A percentile compares a stretch with the other conserved stretches of the same genome.
Conservation (phyloP, 1,140 invertebrate species). For the Phymorhynchus buccinoides region DNA sequence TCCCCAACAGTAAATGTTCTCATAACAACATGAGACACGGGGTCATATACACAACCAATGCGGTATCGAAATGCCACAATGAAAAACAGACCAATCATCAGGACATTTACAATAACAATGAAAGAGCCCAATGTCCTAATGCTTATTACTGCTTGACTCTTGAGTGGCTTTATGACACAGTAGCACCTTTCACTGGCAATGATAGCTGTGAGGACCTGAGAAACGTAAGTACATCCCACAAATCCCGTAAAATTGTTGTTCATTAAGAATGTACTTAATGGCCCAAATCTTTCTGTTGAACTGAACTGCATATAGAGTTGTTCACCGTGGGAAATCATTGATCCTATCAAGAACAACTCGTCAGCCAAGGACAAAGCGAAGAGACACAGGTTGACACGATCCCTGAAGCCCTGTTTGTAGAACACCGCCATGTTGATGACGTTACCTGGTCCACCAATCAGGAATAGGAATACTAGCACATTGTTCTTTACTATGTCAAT, state of each 20-base stretch:
- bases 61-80: too few species aligned
- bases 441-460: slow-evolving; percentile 4
- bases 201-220: background rate
- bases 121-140: too few species aligned
- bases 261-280: background rate
- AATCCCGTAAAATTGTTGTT: too few species aligned
- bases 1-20: too few species aligned
- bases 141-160: too few species aligned
- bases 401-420: background rate
- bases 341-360: background rate
- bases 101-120: too few species aligned
- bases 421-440: slow-evolving; percentile 30
- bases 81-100: too few species aligned
- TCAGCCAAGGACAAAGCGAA: slow-evolving; percentile 16
- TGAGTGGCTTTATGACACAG: too few species aligned
- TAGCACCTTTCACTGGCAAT: too few species aligned
- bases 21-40: too few species aligned
- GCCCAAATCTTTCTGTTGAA: background rate
- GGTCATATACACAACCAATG: too few species aligned
- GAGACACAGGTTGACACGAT: slow-evolving; percentile 3
- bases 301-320: background rate
- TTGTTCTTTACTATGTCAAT: background rate
- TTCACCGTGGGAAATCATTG: background rate
- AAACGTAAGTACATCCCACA: too few species aligned
- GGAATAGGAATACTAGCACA: background rate